Evolutionary conservation across 1,140 invertebrate genomes (phyloP).

Genomic region (Charaxes varanes): DNA sequence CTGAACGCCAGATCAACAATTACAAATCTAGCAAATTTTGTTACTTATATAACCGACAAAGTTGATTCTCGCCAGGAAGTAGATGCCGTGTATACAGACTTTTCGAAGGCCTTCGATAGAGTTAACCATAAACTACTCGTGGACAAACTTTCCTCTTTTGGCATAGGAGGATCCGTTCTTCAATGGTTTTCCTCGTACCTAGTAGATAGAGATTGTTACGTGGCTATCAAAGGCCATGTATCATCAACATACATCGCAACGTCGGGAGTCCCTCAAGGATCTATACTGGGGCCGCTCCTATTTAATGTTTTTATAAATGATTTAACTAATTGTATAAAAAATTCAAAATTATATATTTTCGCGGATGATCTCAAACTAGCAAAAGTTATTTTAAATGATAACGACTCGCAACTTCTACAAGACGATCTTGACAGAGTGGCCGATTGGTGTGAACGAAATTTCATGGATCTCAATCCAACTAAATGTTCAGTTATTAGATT

Average conservation of each 20-base stretch:
- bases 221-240: neutral
- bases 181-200: neutral
- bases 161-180: neutral
- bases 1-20: neutral
- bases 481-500: neutral
- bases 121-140: neutral
- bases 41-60: neutral
- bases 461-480: no score
- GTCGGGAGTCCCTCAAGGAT: neutral
- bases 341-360: no score
- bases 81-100: neutral
- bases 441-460: no score
- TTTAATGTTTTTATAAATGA: no score
- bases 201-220: neutral
- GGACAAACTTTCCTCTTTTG: neutral
- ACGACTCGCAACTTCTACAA: neutral
- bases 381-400: neutral
- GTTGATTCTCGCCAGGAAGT: constrained; percentile 7
- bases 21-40: constrained; percentile 10
- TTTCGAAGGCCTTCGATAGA: neutral
- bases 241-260: neutral
- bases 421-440: no score
- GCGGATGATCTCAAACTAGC: no score
- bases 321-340: no score
- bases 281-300: neutral